phyloP scores from a whole-genome alignment of 2,888 invertebrate genomes.

The Rhamphomyia laevipes region DNA sequence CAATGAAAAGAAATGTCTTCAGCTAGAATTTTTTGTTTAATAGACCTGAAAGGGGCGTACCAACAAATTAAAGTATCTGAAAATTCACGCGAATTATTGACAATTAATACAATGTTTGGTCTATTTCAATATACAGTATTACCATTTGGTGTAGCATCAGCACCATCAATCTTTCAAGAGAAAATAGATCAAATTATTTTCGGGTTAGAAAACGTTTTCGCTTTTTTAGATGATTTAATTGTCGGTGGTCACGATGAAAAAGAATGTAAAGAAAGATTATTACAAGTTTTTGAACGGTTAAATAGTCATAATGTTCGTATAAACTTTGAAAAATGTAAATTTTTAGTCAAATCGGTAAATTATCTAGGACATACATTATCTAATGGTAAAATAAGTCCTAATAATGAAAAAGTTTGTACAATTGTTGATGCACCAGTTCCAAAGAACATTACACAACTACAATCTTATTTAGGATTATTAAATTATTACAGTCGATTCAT shows the following conservation, averaged over 20 bases:
- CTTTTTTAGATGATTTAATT: no score
- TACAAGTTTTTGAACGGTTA: neutral
- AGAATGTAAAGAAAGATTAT: conserved; percentile 2
- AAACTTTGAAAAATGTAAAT: no score
- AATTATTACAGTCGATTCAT: neutral
- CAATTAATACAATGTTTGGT: conserved; percentile 7
- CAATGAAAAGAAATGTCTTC: no score
- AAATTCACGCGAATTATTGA: conserved; percentile 4
- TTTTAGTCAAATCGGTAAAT: no score
- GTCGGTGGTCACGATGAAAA: no score
- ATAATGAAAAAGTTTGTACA: neutral
- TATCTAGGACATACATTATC: no score
- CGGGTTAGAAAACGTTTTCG: no score
- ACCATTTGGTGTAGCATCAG: conserved; percentile 1
- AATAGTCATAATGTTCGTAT: neutral
- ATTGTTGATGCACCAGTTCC: neutral
- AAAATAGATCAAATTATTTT: neutral
- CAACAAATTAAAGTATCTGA: conserved; percentile 6
- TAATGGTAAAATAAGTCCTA: neutral
- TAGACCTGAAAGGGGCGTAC: conserved; percentile 6
- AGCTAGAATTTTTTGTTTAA: conserved; percentile 7
- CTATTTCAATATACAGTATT: conserved; percentile 6
- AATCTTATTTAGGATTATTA: neutral
- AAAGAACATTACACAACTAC: neutral
- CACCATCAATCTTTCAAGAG: neutral